Conservation (phyloP, 2,797 vertebrate genomes). For the Sphaeramia orbicularis region DNA sequence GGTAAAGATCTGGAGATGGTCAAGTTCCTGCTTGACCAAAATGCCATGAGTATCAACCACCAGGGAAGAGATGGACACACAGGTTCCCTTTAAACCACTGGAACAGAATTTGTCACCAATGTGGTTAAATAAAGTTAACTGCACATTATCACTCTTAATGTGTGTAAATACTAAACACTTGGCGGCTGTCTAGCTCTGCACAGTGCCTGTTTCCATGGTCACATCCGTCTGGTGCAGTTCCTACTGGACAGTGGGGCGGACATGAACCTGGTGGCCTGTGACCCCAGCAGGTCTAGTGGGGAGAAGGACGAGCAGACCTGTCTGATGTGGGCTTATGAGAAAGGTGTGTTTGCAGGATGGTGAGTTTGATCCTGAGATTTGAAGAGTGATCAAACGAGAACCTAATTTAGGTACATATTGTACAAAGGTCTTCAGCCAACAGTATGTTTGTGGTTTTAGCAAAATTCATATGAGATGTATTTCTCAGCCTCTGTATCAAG, state of each 20-base stretch:
- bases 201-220: slow-evolving; percentile 95
- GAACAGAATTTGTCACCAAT: neutral
- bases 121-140: neutral
- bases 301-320: slow-evolving; percentile 98
- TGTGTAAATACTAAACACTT: slow-evolving; percentile 1
- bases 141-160: neutral
- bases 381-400: neutral
- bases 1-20: slow-evolving; percentile 94
- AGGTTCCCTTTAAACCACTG: slow-evolving; percentile 77
- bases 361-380: neutral
- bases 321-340: slow-evolving; percentile 99
- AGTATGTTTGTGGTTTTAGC: too few species aligned
- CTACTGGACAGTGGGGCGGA: slow-evolving; percentile 95
- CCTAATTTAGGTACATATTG: too few species aligned
- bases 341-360: slow-evolving; percentile 82
- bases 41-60: slow-evolving; percentile 91
- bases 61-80: slow-evolving; percentile 97
- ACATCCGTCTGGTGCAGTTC: slow-evolving; percentile 95
- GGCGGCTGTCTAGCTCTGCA: slow-evolving; percentile 86
- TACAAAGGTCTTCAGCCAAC: too few species aligned
- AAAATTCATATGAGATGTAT: too few species aligned
- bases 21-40: slow-evolving; percentile 93
- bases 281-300: slow-evolving; percentile 96
- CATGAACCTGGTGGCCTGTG: slow-evolving; percentile 96
- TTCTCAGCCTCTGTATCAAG: too few species aligned